Evolutionary conservation across 2,888 invertebrate genomes (phyloP), one percentile per base, ranked within the genome.

Genomic region (Pheosia tremula): DNA sequence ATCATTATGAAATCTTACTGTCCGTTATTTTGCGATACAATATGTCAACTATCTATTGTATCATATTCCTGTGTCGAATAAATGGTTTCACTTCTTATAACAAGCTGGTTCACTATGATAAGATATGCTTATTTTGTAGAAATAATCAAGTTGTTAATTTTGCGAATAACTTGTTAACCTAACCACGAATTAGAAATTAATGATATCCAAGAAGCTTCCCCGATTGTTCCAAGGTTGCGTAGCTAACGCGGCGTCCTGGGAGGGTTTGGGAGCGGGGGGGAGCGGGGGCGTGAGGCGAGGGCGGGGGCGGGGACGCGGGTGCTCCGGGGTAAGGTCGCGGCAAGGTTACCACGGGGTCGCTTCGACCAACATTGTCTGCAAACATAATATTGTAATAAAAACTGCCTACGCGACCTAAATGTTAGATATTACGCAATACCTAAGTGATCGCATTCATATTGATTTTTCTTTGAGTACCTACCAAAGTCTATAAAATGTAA

Each of bases 301-400:
- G 62, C 59, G 63, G 39, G 67, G 62, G 69, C 71, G 58, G 68
- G 90, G 89, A 87, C 87, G 78, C 68, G 24, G 24, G 24, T 24
- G 63, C 37, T 57, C 53, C 75, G 81, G 74, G 72, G 76, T 76
- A 85, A 89, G 90, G 89, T 88, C 87, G 79, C 68, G 64, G 65
- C 85, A 90, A 90, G 89, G 91, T 85, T 85, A 81, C 68, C 71
- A 66, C 80, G 83, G 83, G 85, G 86, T 84, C 83, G 83, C 78
- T 74, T 69, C 75, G 67, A 72, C 76, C 72, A 71, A 71, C 71
- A 77, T 82, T 81, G 83, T 83, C 82, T 83, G 76, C 78, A 78
- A 79, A 80, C 79, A 79, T 80, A 74, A 81, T 78, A 80, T 77
- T 74, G 73, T 74, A 74, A 76, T 78, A 77, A 72, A 80, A 77